Conservation (phyloP, 2,888 invertebrate genomes). For the Fabriciana adippe region DNA sequence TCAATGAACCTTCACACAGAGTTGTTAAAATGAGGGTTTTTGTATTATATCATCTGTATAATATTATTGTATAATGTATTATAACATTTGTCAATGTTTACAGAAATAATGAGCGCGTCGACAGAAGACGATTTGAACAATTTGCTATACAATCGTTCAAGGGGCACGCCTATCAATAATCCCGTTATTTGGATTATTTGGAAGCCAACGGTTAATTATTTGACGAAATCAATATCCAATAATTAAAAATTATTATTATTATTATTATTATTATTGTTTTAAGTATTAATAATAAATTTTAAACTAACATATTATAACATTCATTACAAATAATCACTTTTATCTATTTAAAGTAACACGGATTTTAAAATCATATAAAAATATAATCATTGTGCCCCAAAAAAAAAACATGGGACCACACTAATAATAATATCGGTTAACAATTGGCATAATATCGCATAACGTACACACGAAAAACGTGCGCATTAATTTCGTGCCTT, state of each 20-base stretch:
- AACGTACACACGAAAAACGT: no score
- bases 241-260: neutral
- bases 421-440: no score
- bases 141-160: constrained; percentile 51
- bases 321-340: no score
- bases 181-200: constrained; percentile 67
- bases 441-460: no score
- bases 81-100: constrained; percentile 27
- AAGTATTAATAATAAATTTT: no score
- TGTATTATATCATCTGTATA: constrained; percentile 9
- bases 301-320: no score
- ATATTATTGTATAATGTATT: neutral
- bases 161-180: constrained; percentile 43
- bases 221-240: neutral
- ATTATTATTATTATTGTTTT: no score
- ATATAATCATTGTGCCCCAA: no score
- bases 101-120: constrained; percentile 53
- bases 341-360: no score
- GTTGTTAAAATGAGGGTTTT: constrained; percentile 18
- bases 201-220: constrained; percentile 49
- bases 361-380: no score
- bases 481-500: no score
- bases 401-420: no score
- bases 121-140: constrained; percentile 57
- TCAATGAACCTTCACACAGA: constrained; percentile 13